Base-by-base conservation (phyloP, 2,113 vertebrate species). In the Corydoras maculifer region DNA sequence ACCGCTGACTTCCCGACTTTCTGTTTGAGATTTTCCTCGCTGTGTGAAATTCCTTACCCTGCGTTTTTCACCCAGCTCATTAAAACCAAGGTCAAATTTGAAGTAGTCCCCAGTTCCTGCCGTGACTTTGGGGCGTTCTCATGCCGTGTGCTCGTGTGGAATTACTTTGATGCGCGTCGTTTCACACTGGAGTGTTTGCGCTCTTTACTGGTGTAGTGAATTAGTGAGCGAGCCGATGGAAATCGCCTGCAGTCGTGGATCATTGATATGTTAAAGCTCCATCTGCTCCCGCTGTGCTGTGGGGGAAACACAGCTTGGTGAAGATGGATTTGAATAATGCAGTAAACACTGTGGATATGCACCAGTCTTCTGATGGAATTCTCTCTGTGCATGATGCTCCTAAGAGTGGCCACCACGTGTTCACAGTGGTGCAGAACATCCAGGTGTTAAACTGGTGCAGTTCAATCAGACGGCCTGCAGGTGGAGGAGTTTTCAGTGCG, bases 311-410 rank as follows among this genome's bases (percentile, higher is more conserved):
- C 51, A 54, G 25, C 50, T 74, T 68, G 61, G 35, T 60, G 58
- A 65, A 70, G 73, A 64, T 73, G 58, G 62, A 60, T 69, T 75
- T 72, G 63, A 61, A 64, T 78, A 78, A 75, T 72, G 73, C 73
- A 58, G 51, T 53, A 53, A 53, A 53, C 13, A 53, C 51, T 53
- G 51, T 1, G 9, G 10, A n/a, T 57, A n/a, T 14, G 54, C 35
- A 43, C 13, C 51, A 10, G 51, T 10, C 10, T 53, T 10, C 9
- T 53, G 51, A 14, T 53, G 51, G 13, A 53, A 53, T 53, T 53
- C 51, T 53, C 13, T 53, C 13, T 57, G 54, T 53, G 9, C 9
- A 12, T 53, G 9, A 53, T 14, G 13, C 10, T 10, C 51, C 3
- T 53, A 53, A 53, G 11, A 53, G 13, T 10, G 11, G 51, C 10